Conservation (phyloP, 2,797 vertebrate genomes). For the Notolepis coatsorum region DNA sequence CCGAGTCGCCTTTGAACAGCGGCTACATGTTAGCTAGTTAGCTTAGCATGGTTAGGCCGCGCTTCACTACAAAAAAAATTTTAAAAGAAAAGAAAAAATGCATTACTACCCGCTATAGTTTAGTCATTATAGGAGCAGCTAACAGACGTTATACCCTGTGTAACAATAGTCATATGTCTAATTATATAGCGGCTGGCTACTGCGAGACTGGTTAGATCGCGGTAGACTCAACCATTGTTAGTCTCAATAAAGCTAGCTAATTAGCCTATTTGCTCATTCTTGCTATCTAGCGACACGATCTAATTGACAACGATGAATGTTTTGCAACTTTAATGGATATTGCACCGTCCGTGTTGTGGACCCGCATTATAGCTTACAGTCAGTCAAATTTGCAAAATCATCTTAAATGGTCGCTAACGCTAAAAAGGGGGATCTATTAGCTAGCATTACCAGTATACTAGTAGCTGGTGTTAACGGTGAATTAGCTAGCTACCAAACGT, state of each 20-base stretch:
- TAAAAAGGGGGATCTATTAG: background rate
- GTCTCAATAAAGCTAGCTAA: background rate
- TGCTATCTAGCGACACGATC: too few relatives aligned
- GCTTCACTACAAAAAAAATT: conserved; percentile 40
- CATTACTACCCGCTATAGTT: background rate
- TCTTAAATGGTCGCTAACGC: background rate
- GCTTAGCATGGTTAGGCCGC: conserved; percentile 52
- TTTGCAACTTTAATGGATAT: too few relatives aligned
- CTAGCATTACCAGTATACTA: background rate
- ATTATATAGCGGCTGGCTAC: background rate
- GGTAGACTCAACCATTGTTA: background rate
- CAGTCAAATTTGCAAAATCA: background rate
- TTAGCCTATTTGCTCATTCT: background rate
- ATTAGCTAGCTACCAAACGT: background rate
- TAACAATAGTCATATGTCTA: too few relatives aligned
- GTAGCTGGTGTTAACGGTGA: background rate
- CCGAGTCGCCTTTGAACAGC: conserved; percentile 46
- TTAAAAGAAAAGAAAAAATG: too few relatives aligned
- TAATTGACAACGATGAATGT: too few relatives aligned
- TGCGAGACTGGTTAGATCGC: background rate
- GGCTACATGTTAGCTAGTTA: conserved; percentile 43
- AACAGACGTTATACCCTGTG: too few relatives aligned
- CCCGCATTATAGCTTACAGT: background rate
- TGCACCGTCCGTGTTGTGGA: background rate
- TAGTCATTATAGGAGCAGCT: too few relatives aligned